Base-by-base conservation (phyloP, 2,113 vertebrate species). In the Sebastes schlegelii region DNA sequence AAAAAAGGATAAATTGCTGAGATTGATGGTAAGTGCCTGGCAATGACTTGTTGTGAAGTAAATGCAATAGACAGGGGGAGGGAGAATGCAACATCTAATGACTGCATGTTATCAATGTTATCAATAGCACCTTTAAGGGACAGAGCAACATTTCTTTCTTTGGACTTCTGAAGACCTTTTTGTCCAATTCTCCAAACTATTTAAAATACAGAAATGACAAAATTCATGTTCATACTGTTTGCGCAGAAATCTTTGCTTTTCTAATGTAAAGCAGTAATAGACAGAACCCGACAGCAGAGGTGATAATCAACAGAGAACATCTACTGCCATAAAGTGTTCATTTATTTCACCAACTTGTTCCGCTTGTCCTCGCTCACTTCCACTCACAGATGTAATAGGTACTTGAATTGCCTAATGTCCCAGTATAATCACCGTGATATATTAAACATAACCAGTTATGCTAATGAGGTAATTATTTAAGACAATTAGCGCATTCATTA, bases 361-460 rank as follows among this genome's bases (percentile, higher is more conserved):
- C 62, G 13, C 60, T 23, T 1, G 11, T 67, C 61, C 40, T 71
- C 21, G 0, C 61, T 84, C 77, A 72, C 60, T 84, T 74, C 87
- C 68, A 70, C 49, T 87, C 80, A 86, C 84, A 70, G 69, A 79
- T 57, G 14, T 76, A 65, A 86, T 14, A 68, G 57, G 65, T 77
- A 73, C 72, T 62, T 46, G 21, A 77, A 57, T 42, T 67, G 68
- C 74, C 66, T 48, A 65, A 81, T 26, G 1, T 69, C 46, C 49
- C 69, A 8, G 1, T 54, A 54, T n/a, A 66, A 86, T 74, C 83
- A 58, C 62, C 23, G 3, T 34, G 62, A 77, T 74, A 7, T 67
- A 86, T 68, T 84, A 58, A 72, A 40, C 58, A 77, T 2, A 71
- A 19, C 43, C 52, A 26, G 40, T 51, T 65, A 12, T 8, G 34